These are phyloP conservation scores for Lepidostoma basale DNA, from an alignment of 1,140 invertebrate species.

Conservation along the genomic window DNA sequence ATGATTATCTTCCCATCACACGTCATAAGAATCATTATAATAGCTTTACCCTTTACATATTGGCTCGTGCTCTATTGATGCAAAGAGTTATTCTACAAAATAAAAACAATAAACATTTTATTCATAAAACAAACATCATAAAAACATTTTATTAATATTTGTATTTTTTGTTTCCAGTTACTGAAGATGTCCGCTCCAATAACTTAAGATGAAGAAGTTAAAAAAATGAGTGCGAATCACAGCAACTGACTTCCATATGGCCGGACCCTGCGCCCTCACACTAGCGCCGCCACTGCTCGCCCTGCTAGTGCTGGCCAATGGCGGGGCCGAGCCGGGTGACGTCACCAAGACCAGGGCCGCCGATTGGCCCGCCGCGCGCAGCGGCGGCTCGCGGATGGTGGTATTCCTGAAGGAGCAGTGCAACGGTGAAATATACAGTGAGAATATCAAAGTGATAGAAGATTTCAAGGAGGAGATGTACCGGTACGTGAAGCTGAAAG, in stretches of 20 bases:
- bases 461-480: slow-evolving; percentile 1
- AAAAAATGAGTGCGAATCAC: neutral
- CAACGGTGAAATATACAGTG: slow-evolving; percentile 4
- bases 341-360: neutral
- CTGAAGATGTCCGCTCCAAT: neutral
- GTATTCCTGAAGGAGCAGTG: slow-evolving; percentile 32
- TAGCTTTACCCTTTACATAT: too few species aligned
- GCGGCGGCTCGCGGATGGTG: slow-evolving; percentile 18
- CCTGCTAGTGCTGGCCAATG: slow-evolving; percentile 25
- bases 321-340: slow-evolving; percentile 15
- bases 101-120: too few species aligned
- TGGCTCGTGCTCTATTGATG: too few species aligned
- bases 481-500: slow-evolving; percentile 16
- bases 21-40: too few species aligned
- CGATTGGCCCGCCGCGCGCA: slow-evolving; percentile 8
- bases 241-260: slow-evolving; percentile 12
- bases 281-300: slow-evolving; percentile 13
- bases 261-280: slow-evolving; percentile 6
- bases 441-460: neutral
- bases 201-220: neutral
- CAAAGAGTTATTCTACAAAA: too few species aligned
- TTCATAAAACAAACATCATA: too few species aligned
- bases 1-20: too few species aligned
- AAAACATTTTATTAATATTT: neutral
- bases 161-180: slow-evolving; percentile 4